Conservation (phyloP, 2,888 invertebrate genomes). For the Orchesella flavescens region DNA sequence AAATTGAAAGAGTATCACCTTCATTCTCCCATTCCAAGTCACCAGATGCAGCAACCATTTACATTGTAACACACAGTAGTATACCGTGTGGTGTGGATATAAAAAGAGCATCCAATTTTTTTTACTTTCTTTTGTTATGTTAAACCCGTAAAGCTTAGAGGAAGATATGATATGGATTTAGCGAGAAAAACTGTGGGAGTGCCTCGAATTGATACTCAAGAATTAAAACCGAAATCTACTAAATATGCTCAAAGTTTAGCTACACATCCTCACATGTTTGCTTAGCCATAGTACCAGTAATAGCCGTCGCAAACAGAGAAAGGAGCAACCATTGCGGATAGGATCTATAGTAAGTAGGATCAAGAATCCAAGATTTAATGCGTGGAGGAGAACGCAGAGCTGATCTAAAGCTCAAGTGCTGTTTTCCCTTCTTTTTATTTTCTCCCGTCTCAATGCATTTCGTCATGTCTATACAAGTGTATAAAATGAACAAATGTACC, state of each 20-base stretch:
- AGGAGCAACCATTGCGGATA: neutral
- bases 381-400: neutral
- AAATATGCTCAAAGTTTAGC: neutral
- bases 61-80: neutral
- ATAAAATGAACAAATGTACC: conserved; percentile 68
- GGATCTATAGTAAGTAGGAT: neutral
- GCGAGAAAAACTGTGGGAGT: neutral
- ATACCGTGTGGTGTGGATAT: neutral
- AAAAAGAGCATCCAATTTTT: neutral
- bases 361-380: conserved; percentile 12
- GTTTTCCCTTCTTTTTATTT: conserved; percentile 6
- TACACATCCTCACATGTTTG: neutral
- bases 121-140: conserved; percentile 11
- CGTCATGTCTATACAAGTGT: conserved; percentile 46
- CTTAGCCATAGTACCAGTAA: neutral
- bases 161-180: neutral
- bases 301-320: neutral
- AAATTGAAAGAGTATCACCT: neutral
- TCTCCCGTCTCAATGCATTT: conserved; percentile 16
- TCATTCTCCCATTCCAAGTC: conserved; percentile 19
- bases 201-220: neutral
- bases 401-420: neutral
- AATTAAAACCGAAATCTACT: neutral
- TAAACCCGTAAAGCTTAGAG: neutral
- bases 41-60: conserved; percentile 30